Base-by-base conservation (phyloP, 2,113 vertebrate genomes). In the Alligator mississippiensis region DNA sequence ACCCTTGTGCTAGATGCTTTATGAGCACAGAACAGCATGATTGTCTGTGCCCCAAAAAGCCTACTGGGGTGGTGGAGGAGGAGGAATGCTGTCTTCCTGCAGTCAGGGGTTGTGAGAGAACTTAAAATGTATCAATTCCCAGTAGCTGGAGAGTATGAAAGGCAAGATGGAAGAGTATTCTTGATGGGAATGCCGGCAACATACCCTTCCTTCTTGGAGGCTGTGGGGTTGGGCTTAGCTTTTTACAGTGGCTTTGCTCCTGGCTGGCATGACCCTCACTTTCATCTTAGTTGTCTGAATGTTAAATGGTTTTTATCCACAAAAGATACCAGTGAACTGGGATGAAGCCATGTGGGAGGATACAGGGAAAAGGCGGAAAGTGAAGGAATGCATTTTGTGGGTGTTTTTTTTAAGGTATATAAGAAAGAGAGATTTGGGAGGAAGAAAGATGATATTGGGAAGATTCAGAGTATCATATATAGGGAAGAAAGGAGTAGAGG, bases 61-160 rank as follows among this genome's bases (percentile, higher is more conserved):
- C 13, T 24, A 72, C 18, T n/a, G 25, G 72, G 22, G 64, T 14
- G n/a, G n/a, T 28, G 28, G n/a, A n/a, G 64, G 27, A n/a, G 64
- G 80, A 89, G 79, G 34, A 47, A 3, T 88, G 3, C 3, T 34
- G 85, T 68, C 22, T 77, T 68, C 38, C 74, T 72, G 1, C 59
- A 4, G 17, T 38, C 18, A 28, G n/a, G 11, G 28, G 64, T 12
- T 28, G 78, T 61, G 24, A 61, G 74, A 90, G 61, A 86, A 34
- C 0, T 0, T 88, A 55, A 47, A 4, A 82, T 64, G 27, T 3
- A n/a, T 1, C 68, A 38, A 30, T 34, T 34, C 30, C 0, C 61
- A 9, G 10, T 72, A 83, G 82, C 18, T 89, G n/a, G 25, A 87
- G 11, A 21, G 85, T 75, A 22, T 89, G 66, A 62, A 64, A 77